phyloP scores from a whole-genome alignment of 2,888 invertebrate genomes.

The Machimus atricapillus region DNA sequence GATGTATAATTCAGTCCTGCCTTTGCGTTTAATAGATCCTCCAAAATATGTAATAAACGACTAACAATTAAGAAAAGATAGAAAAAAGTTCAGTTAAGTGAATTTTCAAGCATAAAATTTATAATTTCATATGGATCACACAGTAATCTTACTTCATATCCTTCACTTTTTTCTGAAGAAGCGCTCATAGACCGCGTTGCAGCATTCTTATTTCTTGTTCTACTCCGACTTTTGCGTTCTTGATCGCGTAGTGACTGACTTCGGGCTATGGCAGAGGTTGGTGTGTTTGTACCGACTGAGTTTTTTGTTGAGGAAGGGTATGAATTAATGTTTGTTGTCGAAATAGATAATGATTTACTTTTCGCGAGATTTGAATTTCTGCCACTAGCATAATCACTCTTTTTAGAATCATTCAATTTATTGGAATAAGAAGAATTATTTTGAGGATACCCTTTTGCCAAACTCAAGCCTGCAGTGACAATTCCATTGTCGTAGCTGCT shows the following conservation, averaged over 20 bases:
- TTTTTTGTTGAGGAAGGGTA: conserved; percentile 45
- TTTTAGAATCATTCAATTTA: conserved; percentile 53
- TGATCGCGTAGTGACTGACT: conserved; percentile 62
- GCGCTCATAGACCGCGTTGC: conserved; percentile 68
- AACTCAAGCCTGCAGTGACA: conserved; percentile 61
- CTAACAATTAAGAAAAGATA: too few species aligned
- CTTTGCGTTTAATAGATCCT: too few species aligned
- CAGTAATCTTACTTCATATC: conserved; percentile 77
- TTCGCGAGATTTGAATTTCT: conserved; percentile 49
- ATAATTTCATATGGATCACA: neutral
- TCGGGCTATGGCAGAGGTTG: conserved; percentile 56
- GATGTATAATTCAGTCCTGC: too few species aligned
- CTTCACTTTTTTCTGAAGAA: conserved; percentile 79
- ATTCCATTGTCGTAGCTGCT: conserved; percentile 62
- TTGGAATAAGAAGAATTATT: conserved; percentile 26
- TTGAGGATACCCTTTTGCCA: conserved; percentile 49
- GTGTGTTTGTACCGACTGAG: conserved; percentile 57
- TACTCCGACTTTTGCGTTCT: conserved; percentile 61
- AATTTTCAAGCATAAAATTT: neutral
- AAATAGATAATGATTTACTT: conserved; percentile 56
- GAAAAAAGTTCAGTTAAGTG: neutral
- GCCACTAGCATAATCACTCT: conserved; percentile 51
- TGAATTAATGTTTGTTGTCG: conserved; percentile 57
- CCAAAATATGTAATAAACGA: too few species aligned
- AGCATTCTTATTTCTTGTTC: conserved; percentile 58